Base-by-base conservation (phyloP, 2,797 vertebrate species). In the Crax fasciolata region DNA sequence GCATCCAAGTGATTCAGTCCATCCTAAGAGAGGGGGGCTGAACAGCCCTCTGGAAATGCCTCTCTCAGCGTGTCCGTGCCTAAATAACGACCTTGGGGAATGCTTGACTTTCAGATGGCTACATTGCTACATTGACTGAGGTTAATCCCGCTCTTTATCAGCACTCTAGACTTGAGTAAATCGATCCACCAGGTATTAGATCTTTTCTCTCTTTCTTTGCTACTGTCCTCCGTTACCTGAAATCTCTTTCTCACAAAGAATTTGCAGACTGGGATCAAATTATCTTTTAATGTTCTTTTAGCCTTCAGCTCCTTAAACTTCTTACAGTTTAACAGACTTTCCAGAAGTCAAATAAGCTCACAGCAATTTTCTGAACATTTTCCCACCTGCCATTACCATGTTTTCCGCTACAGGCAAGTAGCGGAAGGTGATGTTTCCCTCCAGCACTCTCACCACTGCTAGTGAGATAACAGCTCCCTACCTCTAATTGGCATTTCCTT, bases 271-370 rank as follows among this genome's bases (percentile, higher is more conserved):
- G 6, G 35, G 32, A 58, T 83, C 59, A 89, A 92, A 83, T 54
- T 66, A 30, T 10, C 17, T 89, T 92, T 78, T 85, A 74, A 73
- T 76, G 63, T 63, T 77, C 46, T 58, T 83, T 81, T 35, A 81
- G 58, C 80, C 67, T 90, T 78, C 30, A 96, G 49, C 30, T 91
- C 48, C 68, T 94, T 59, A 80, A 85, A 70, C 20, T 25, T 79
- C 66, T 86, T 25, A 67, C 28, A 44, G 63, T 57, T 57, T 76
- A 84, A 28, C 48, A 82, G 65, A 82, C 44, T 77, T 91, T 63
- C 16, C 35, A 54, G 12, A 82, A 91, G 38, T 54, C 57, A 80
- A 49, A 30, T 49, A 71, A 89, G 23, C 39, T 79, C 61, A 19
- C 41, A 76, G 81, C 44, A 52, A 35, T 27, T 57, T 77, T 43